A percentile compares a stretch with the other conserved stretches of the same genome.
These are phyloP conservation scores for Blastobasis adustella DNA, from an alignment of 2,888 invertebrate species.

Conservation along the genomic window DNA sequence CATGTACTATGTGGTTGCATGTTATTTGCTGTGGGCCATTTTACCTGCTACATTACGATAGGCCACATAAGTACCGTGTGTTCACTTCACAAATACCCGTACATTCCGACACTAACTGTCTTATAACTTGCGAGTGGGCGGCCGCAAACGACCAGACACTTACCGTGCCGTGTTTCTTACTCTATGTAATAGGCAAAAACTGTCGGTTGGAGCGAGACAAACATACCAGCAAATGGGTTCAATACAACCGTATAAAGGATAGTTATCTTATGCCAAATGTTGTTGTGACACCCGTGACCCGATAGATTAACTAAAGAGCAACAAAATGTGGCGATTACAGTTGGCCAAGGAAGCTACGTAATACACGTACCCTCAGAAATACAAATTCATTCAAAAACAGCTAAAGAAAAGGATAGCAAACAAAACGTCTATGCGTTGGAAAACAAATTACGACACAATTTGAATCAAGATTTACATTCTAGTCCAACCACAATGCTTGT, in stretches of 20 bases:
- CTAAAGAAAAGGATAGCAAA: slow-evolving; percentile 8
- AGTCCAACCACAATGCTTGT: slow-evolving; percentile 26
- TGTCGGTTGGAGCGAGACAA: slow-evolving; percentile 30
- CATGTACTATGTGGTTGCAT: not conserved
- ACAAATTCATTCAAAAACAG: not conserved
- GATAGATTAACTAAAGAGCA: slow-evolving; percentile 8
- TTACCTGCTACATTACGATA: slow-evolving; percentile 7
- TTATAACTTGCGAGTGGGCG: slow-evolving; percentile 48
- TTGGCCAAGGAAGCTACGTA: no score
- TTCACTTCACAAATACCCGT: slow-evolving; percentile 14
- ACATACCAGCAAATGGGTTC: slow-evolving; percentile 18
- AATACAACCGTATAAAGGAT: slow-evolving; percentile 20
- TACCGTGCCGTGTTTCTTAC: slow-evolving; percentile 29
- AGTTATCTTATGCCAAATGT: slow-evolving; percentile 34
- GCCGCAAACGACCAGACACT: slow-evolving; percentile 32
- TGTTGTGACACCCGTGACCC: slow-evolving; percentile 55
- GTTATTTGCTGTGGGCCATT: not conserved
- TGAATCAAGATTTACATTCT: slow-evolving; percentile 37
- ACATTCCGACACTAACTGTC: slow-evolving; percentile 30
- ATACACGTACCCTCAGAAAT: no score
- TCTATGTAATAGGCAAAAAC: slow-evolving; percentile 25
- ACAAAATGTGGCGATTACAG: no score
- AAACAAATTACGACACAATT: slow-evolving; percentile 19
- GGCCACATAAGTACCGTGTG: slow-evolving; percentile 2
- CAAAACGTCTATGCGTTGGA: slow-evolving; percentile 17